Base-by-base conservation (phyloP, 2,888 invertebrate genomes). In the Chelonus formosanus region DNA sequence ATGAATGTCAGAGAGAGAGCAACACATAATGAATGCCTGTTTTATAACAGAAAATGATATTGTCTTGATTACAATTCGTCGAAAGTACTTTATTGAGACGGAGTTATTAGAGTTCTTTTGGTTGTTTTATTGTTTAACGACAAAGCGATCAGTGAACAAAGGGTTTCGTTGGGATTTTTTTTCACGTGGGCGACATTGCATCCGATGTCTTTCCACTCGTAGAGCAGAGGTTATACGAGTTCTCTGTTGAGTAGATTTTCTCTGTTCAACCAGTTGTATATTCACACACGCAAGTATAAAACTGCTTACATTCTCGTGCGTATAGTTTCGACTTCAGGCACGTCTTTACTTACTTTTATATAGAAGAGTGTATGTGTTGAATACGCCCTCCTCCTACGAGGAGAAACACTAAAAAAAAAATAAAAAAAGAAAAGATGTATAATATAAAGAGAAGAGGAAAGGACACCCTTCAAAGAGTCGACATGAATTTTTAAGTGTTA, bases 91-190 rank as follows among this genome's bases (percentile, higher is more conserved):
- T 61, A 40, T n/a, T 54, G 53, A 61, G 66, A n/a, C 61, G 52
- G 53, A 63, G 65, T 71, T 70, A 71, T 76, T 73, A 68, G 69
- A 71, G 62, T 64, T 58, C 43, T 47, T 40, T 35, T 31, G 31
- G 53, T 58, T 64, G 67, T 70, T 73, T 62, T 32, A 52, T 52
- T 52, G 52, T 52, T 52, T 71, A 73, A 69, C 71, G 70, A 76
- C 75, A 70, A 74, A 74, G 60, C 48, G 48, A 48, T 59, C 6
- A 36, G 53, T 59, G 60, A 60, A 65, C 53, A 61, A 67, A 70
- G 50, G 64, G 61, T 50, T 48, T 34, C 48, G 47, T 20, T n/a
- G 48, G 5, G 31, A 36, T 57, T 60, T 57, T 48, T 56, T 52
- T 58, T 32, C 20, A 58, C 34, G 64, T 64, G 60, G 65, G 65